Percentiles rank a stretch among this genome's conserved stretches.
These are phyloP conservation scores for Rousettus leschenaultii DNA, from an alignment of 2,113 vertebrate species.

Conservation along the genomic window DNA sequence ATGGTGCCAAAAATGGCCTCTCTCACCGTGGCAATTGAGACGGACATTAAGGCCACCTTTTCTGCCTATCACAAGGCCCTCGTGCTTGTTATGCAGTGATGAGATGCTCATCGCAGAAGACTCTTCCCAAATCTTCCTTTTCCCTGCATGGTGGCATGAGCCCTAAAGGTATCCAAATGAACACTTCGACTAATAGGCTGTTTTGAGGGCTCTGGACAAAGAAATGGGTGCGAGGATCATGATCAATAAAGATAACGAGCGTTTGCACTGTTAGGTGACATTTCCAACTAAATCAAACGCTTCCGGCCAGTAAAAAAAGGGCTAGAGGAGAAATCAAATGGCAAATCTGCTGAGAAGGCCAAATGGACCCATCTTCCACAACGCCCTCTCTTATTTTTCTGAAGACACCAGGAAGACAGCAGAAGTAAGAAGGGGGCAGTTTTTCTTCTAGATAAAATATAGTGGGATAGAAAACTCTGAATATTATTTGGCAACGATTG, in stretches of 20 bases:
- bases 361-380: not conserved
- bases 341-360: constrained; percentile 53
- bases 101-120: not conserved
- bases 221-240: constrained; percentile 46
- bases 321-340: not conserved
- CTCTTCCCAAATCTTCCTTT: not conserved
- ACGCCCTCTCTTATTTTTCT: not conserved
- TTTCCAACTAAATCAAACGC: constrained; percentile 61
- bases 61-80: not conserved
- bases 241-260: constrained; percentile 72
- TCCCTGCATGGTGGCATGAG: not conserved
- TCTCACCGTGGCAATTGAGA: not conserved
- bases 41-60: not conserved
- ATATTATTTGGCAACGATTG: not conserved
- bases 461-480: not conserved
- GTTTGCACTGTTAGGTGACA: constrained; percentile 55
- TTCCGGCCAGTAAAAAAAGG: constrained; percentile 5
- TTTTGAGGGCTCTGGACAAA: constrained; percentile 45
- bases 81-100: not conserved
- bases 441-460: not conserved
- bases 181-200: constrained; percentile 48
- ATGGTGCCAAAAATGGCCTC: not conserved
- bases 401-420: not conserved
- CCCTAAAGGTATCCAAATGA: constrained; percentile 7
- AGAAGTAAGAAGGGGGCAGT: not conserved